These are phyloP conservation scores for Apotomis betuletana DNA, from an alignment of 2,888 invertebrate species.

Conservation along the genomic window DNA sequence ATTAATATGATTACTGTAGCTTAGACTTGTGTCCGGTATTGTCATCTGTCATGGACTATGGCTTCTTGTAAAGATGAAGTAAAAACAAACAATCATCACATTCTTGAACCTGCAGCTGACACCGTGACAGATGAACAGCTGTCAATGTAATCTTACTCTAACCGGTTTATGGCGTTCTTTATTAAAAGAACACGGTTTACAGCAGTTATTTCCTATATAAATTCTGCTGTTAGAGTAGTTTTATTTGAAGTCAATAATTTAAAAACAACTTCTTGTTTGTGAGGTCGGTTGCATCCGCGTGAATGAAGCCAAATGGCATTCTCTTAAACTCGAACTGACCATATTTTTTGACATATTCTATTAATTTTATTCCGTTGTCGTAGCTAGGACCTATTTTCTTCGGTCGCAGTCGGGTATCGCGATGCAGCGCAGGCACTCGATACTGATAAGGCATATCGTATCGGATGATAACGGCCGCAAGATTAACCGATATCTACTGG, in stretches of 20 bases:
- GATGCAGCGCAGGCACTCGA: conserved; percentile 32
- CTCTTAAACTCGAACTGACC: too few species aligned
- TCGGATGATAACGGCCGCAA: conserved; percentile 33
- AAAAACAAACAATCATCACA: conserved; percentile 27
- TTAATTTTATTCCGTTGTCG: background rate
- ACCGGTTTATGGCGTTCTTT: conserved; percentile 3
- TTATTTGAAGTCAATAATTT: too few species aligned
- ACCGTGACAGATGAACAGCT: conserved; percentile 19
- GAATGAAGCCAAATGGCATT: too few species aligned
- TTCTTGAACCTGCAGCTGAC: conserved; percentile 26
- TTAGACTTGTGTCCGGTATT: background rate
- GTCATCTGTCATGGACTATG: conserved; percentile 23
- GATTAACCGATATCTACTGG: conserved; percentile 27
- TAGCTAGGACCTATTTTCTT: conserved; percentile 5
- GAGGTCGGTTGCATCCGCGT: too few species aligned
- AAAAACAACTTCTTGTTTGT: too few species aligned
- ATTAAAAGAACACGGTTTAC: background rate
- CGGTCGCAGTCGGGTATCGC: background rate
- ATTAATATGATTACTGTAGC: too few species aligned
- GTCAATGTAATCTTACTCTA: conserved; percentile 13
- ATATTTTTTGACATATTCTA: background rate
- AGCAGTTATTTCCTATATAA: background rate
- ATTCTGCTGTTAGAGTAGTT: too few species aligned
- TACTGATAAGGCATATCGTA: conserved; percentile 39
- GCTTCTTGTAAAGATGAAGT: background rate